Evolutionary conservation across 2,113 vertebrate genomes (phyloP), one percentile per base, ranked within the genome.

Genomic region (Cariama cristata): DNA sequence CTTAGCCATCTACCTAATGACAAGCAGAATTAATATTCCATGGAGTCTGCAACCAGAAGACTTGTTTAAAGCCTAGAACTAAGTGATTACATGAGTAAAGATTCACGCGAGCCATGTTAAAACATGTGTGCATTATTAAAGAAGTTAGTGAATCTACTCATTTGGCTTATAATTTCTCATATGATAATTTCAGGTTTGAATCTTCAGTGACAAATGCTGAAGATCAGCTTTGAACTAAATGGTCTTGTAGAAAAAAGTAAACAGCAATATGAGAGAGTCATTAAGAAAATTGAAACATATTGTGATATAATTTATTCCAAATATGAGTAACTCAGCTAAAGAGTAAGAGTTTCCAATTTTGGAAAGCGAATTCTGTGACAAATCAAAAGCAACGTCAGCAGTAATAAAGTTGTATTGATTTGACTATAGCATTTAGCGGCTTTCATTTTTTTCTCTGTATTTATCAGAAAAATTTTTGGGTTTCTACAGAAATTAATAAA

Each of bases 251-350:
- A 16, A 81, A 69, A 60, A 88, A 24, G 7, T 53, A 82, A 80
- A 80, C n/a, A 94, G 42, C 38, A 26, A 26, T 79, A 60, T 44
- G 35, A 91, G 17, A 24, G 66, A 92, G 71, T 87, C n/a, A 91
- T 86, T 86, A 93, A 72, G 58, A 82, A 86, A 91, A 93, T 18
- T 68, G 75, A 91, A 93, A 72, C 75, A 83, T 66, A 86, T 76
- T 67, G 60, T 55, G 32, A 63, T 68, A 76, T 63, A 71, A 89
- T 67, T 90, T 84, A 50, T 82, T 89, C 18, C 30, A 93, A 72
- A 69, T 53, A 62, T n/a, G 2, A 77, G 17, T 55, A 67, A 50
- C 49, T 72, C n/a, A 74, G 47, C 4, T 44, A 64, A 79, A 80
- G 44, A 67, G 12, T 44, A 22, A 86, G 28, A 68, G 27, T 68